Base-by-base conservation (phyloP, 2,888 invertebrate genomes). In the Helleia helle region DNA sequence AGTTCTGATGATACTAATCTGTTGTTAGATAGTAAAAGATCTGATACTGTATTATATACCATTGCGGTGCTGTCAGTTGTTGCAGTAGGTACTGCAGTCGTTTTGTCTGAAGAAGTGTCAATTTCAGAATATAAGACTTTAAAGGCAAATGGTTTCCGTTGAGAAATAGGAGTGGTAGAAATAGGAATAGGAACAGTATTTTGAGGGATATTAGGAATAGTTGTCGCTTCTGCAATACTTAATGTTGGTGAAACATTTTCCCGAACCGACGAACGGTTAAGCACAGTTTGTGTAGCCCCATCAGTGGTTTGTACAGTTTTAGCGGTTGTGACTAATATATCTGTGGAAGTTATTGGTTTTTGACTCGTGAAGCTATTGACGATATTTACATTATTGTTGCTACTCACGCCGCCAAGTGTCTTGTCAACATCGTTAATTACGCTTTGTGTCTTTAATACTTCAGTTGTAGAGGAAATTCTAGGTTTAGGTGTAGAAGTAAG, bases 391-490 rank as follows among this genome's bases (percentile, higher is more conserved):
- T 75, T 76, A 62, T 62, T 65, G 55, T 66, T 76, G 60, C 66
- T 86, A 86, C 86, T 86, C 86, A 86, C 86, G 77, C 81, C 83
- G 58, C 74, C 69, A 69, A 70, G 63, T 68, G 69, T 64, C 66
- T 74, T 70, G 64, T 65, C 71, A 55, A 68, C 68, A 62, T 74
- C 74, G 52, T 61, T 73, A 62, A 67, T 69, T 60, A 55, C 57
- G 55, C 61, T 67, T 71, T 62, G 62, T 59, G 64, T 71, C 64
- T 68, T 67, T 49, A 59, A 59, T 65, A 70, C 70, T 71, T 77
- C 76, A 50, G 80, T 81, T 45, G 58, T 58, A 46, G 83, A 71
- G 50, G 80, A 62, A 62, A 72, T 71, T 47, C 54, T 55, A 55
- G 74, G 63, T 75, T 68, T 77, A 50, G 83, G 80, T 67, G 86